phyloP scores from a whole-genome alignment of 2,888 invertebrate genomes.

The Sarcophaga rosellei region DNA sequence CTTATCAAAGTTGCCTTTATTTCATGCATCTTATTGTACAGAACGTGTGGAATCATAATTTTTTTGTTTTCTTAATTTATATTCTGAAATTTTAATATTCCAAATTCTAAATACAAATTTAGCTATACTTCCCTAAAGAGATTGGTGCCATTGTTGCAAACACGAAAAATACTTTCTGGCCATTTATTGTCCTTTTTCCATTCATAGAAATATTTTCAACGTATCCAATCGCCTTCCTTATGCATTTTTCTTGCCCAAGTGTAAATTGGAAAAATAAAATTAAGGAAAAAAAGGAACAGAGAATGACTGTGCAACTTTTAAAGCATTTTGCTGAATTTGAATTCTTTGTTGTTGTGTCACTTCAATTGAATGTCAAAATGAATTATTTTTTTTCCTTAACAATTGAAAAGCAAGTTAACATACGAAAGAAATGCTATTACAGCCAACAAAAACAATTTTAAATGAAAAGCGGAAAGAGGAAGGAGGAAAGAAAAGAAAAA shows the following conservation, averaged over 20 bases:
- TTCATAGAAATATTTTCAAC: neutral
- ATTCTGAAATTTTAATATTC: too few species aligned
- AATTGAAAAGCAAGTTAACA: neutral
- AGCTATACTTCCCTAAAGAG: neutral
- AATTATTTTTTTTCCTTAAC: slow-evolving; percentile 23
- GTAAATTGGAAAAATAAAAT: neutral
- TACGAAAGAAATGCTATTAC: neutral
- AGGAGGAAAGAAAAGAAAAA: too few species aligned
- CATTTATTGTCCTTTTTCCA: neutral
- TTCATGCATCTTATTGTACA: too few species aligned
- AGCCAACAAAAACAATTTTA: slow-evolving; percentile 16
- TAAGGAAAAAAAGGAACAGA: neutral
- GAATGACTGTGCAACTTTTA: neutral
- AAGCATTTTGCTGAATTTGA: slow-evolving; percentile 14
- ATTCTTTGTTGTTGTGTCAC: slow-evolving; percentile 23
- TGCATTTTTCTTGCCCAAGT: slow-evolving; percentile 9
- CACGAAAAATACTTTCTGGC: neutral
- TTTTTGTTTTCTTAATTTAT: too few species aligned
- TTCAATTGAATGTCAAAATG: slow-evolving; percentile 48
- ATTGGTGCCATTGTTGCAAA: neutral
- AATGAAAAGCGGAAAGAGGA: neutral
- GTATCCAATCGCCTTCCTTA: neutral
- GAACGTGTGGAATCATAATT: too few species aligned
- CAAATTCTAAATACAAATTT: neutral
- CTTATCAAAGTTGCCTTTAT: too few species aligned